Evolutionary conservation across 2,113 vertebrate genomes (phyloP).

Genomic region (Amphiprion ocellaris): DNA sequence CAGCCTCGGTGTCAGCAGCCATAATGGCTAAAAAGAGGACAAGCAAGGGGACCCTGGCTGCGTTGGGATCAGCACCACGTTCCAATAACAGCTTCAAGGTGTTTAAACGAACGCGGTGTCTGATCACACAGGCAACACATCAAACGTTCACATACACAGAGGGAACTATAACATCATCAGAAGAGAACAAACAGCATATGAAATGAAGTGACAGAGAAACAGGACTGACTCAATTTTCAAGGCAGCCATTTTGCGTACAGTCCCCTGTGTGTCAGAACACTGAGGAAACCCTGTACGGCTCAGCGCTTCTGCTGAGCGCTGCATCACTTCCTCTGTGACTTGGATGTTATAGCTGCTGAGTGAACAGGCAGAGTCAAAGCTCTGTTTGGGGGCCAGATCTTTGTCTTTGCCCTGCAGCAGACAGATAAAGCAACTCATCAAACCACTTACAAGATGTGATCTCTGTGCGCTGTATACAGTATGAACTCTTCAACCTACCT

Average conservation of each 20-base stretch:
- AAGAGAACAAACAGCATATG: background rate
- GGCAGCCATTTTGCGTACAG: slow-evolving; percentile 69
- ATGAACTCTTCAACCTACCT: slow-evolving; percentile 13
- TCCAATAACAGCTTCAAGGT: slow-evolving; percentile 87
- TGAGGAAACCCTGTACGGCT: slow-evolving; percentile 52
- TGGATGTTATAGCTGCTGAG: slow-evolving; percentile 54
- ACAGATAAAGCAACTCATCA: background rate
- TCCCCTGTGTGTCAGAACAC: slow-evolving; percentile 55
- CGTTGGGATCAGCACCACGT: slow-evolving; percentile 89
- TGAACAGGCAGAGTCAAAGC: slow-evolving; percentile 57
- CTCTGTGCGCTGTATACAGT: slow-evolving; percentile 6
- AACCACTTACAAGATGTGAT: background rate
- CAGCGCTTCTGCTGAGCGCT: slow-evolving; percentile 67
- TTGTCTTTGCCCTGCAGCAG: slow-evolving; percentile 6
- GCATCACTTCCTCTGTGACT: slow-evolving; percentile 66
- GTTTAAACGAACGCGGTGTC: slow-evolving; percentile 75
- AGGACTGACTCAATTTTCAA: slow-evolving; percentile 76
- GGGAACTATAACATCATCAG: background rate
- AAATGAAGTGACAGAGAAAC: background rate
- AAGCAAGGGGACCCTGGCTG: slow-evolving; percentile 83
- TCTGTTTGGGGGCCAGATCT: background rate
- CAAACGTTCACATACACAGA: background rate
- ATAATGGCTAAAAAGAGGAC: slow-evolving; percentile 88
- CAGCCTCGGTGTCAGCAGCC: slow-evolving; percentile 82
- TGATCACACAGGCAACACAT: slow-evolving; percentile 53